A percentile compares a stretch with the other conserved stretches of the same genome.
These are phyloP conservation scores for Pentalonia nigronervosa DNA, from an alignment of 1,140 invertebrate genomes.

Conservation along the genomic window DNA sequence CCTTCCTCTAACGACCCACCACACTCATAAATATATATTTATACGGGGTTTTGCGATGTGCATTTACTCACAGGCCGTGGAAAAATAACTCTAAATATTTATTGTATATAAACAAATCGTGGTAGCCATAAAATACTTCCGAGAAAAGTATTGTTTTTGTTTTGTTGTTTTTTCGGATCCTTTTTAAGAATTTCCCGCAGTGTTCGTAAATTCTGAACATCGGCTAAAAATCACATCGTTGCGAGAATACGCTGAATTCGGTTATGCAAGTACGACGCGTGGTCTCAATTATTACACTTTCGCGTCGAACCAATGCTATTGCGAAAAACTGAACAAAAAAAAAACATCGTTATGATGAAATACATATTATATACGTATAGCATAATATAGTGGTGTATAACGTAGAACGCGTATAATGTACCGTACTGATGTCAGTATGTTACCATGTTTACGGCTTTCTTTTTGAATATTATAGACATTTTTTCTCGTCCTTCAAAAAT, in stretches of 20 bases:
- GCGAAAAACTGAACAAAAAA: neutral
- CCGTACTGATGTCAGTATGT: neutral
- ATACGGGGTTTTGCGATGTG: neutral
- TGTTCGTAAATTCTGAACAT: neutral
- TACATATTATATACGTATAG: too few species aligned
- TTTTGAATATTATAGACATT: neutral
- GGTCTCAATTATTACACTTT: neutral
- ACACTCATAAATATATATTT: neutral
- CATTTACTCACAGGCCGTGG: neutral
- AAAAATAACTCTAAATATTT: conserved; percentile 11
- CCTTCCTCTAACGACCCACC: neutral
- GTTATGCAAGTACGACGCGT: neutral
- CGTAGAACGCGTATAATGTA: too few species aligned
- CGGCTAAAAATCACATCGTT: neutral
- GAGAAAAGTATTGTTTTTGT: neutral
- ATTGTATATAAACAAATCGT: conserved; percentile 15
- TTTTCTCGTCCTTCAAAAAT: neutral
- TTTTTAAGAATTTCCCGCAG: neutral
- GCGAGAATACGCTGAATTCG: neutral
- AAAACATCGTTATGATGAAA: neutral
- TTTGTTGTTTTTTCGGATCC: neutral
- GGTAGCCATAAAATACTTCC: neutral
- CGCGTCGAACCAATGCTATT: neutral
- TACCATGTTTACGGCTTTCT: neutral
- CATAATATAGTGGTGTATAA: too few species aligned